Conservation (phyloP, 2,888 invertebrate species). For the Ochropacha duplaris region DNA sequence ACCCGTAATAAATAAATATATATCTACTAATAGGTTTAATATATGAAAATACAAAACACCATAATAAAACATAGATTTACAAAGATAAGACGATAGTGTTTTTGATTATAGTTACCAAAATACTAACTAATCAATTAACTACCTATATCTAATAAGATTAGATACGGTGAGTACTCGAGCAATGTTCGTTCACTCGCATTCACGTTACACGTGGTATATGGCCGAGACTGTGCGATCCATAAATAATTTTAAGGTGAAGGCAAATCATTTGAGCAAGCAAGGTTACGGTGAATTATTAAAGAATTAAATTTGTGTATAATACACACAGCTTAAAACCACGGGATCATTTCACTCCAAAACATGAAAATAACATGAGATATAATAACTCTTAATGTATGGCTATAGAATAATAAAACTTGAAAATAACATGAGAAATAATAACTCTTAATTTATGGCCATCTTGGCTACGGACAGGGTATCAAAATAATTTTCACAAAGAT, state of each 20-base stretch:
- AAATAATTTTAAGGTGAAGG: conserved; percentile 31
- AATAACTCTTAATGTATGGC: not conserved
- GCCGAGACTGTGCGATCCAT: conserved; percentile 22
- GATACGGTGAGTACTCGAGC: not conserved
- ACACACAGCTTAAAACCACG: not conserved
- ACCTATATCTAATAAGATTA: not conserved
- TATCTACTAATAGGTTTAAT: no score
- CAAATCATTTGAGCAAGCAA: conserved; percentile 26
- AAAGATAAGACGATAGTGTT: not conserved
- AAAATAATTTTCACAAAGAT: not conserved
- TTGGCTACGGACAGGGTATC: not conserved
- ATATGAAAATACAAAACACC: not conserved
- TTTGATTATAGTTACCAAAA: not conserved
- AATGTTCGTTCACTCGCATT: not conserved
- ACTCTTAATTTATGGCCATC: not conserved
- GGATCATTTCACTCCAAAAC: conserved; percentile 2
- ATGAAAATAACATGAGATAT: not conserved
- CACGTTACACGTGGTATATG: conserved; percentile 15
- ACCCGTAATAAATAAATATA: no score
- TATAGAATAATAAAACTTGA: not conserved
- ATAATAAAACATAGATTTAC: not conserved
- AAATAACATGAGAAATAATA: not conserved
- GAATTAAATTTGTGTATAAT: not conserved
- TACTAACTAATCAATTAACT: not conserved
- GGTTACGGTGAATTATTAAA: conserved; percentile 23